Evolutionary conservation across 2,888 invertebrate species (phyloP), one percentile per base, ranked within the genome.

Genomic region (Pterostichus niger): DNA sequence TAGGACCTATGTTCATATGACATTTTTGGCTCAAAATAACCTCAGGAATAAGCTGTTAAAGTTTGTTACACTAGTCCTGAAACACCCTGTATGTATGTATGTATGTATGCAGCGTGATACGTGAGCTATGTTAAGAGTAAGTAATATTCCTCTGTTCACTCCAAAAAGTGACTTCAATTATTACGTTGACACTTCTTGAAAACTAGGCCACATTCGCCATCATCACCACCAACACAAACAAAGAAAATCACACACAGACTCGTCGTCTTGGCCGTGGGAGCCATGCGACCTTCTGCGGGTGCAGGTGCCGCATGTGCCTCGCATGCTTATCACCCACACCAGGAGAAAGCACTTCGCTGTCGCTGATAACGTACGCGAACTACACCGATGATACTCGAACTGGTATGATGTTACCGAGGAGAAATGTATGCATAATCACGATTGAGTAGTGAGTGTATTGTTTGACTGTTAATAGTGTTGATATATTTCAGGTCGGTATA

Each of bases 251-350:
- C 10, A 56, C 15, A 6, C 56, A 17, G 9, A 13, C 15, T 56
- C 56, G 17, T 44, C 68, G 68, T 10, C 49, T 40, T 40, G 35
- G 49, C 87, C 87, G 87, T 87, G 87, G 87, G 87, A 88, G 87
- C 86, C 84, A 78, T 78, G 85, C 87, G 87, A 88, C 88, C 88
- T 88, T 88, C 87, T 86, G 87, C 86, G 87, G 87, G 88, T 88
- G 68, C 68, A 71, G 68, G 68, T 71, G 68, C 68, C 40, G 15
- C 68, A 44, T 71, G 68, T 17, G 40, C 24, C 68, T 40, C 44
- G 68, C 68, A 71, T 71, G 40, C 44, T 44, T 44, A 71, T 40
- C 68, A 71, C 68, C 68, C 68, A 71, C 68, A 11, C 40, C 68
- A 44, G n/a, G 44, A 71, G n/a, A 11, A 15, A 44, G 7, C 10